A percentile compares a stretch with the other conserved stretches of the same genome.
Evolutionary conservation across 2,888 invertebrate species (phyloP).

Genomic region (Marasmarcha lunaedactyla): DNA sequence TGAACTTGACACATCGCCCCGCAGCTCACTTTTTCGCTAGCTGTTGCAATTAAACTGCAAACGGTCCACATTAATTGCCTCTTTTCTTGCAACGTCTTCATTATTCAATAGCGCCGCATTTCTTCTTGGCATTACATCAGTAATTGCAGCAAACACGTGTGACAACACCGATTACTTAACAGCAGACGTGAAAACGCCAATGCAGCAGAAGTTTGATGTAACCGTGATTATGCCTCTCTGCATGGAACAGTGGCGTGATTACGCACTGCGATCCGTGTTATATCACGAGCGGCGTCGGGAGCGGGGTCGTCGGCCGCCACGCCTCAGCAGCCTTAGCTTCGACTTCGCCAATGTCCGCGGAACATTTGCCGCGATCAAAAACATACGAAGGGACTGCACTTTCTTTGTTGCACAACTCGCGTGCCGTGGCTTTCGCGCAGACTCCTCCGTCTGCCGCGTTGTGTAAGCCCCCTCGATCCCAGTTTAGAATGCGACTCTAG

Average conservation of each 20-base stretch:
- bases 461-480: constrained; percentile 44
- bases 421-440: constrained; percentile 56
- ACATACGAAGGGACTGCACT: constrained; percentile 34
- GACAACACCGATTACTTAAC: constrained; percentile 61
- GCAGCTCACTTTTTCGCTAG: constrained; percentile 38
- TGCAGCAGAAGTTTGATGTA: constrained; percentile 23
- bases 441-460: constrained; percentile 64
- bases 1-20: constrained; percentile 51
- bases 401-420: constrained; percentile 64
- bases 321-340: constrained; percentile 18
- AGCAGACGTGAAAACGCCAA: constrained; percentile 24
- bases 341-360: constrained; percentile 27
- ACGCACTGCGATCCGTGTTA: constrained; percentile 14
- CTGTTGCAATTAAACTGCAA: constrained; percentile 7
- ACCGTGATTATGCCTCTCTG: background rate
- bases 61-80: too few relatives aligned
- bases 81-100: background rate
- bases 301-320: constrained; percentile 51
- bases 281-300: constrained; percentile 12
- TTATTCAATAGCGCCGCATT: constrained; percentile 1
- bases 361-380: too few relatives aligned
- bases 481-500: constrained; percentile 34
- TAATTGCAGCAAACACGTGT: constrained; percentile 54
- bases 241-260: constrained; percentile 24
- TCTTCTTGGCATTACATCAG: constrained; percentile 41